A percentile compares a stretch with the other conserved stretches of the same genome.
These are phyloP conservation scores for Drosophila ironensis DNA, from an alignment of 1,140 invertebrate genomes.

Conservation along the genomic window DNA sequence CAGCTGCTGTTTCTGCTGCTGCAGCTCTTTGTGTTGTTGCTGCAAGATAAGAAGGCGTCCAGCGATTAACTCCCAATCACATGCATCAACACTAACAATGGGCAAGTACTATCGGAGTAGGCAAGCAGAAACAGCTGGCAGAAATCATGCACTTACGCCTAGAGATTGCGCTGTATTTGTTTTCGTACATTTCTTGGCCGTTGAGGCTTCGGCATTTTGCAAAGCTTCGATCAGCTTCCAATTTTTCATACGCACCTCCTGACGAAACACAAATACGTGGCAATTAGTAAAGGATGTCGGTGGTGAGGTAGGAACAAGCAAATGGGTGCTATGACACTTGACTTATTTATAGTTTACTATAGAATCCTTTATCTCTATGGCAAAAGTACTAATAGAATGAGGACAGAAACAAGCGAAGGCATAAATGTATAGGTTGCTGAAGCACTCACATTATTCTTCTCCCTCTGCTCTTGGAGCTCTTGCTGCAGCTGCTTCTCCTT, in stretches of 20 bases:
- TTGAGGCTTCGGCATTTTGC: conserved; percentile 86
- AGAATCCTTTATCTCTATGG: too few species aligned
- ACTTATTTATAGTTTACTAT: too few species aligned
- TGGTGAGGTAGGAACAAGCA: background rate
- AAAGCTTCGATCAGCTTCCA: conserved; percentile 94
- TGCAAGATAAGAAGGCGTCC: conserved; percentile 19
- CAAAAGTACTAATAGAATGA: background rate
- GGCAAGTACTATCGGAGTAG: background rate
- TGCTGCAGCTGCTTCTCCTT: conserved; percentile 72
- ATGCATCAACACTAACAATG: background rate
- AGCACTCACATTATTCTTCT: conserved; percentile 89
- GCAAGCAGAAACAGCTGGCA: conserved; percentile 1
- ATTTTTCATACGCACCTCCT: conserved; percentile 92
- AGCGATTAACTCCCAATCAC: background rate
- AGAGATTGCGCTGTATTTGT: conserved; percentile 75
- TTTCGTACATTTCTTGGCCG: conserved; percentile 81
- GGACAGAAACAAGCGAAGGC: too few species aligned
- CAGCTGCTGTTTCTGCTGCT: conserved; percentile 30
- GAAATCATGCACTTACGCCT: conserved; percentile 83
- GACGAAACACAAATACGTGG: conserved; percentile 67
- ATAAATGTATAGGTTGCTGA: too few species aligned
- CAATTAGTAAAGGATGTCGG: conserved; percentile 46
- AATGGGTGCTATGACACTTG: background rate
- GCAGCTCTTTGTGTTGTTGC: conserved; percentile 65
- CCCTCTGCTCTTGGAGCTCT: conserved; percentile 86